phyloP scores from a whole-genome alignment of 2,797 vertebrate genomes.

The Catamblyrhynchus diadema region DNA sequence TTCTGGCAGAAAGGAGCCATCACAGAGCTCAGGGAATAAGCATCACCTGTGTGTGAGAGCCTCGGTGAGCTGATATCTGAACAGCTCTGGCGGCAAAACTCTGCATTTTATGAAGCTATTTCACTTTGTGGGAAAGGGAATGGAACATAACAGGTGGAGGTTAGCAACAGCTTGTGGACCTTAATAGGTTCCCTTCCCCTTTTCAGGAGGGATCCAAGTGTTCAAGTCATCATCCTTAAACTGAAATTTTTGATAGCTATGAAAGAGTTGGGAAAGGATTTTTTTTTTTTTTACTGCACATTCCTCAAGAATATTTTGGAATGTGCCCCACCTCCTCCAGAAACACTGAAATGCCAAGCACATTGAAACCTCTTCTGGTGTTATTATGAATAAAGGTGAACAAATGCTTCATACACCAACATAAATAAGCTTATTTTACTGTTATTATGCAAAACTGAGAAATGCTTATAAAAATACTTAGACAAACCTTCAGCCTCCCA shows the following conservation, averaged over 20 bases:
- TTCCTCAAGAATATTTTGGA: background rate
- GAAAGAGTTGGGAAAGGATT: background rate
- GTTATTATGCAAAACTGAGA: background rate
- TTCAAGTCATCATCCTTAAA: background rate
- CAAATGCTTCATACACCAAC: background rate
- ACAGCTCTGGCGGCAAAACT: background rate
- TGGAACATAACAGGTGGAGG: background rate
- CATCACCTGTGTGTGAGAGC: fast-evolving
- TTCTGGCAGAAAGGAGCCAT: background rate
- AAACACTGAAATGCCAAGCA: background rate
- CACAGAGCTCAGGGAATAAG: background rate
- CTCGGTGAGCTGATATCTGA: fast-evolving
- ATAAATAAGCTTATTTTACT: background rate
- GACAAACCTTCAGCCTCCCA: background rate
- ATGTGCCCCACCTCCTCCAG: background rate
- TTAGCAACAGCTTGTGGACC: background rate
- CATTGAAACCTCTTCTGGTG: background rate
- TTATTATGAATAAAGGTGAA: background rate
- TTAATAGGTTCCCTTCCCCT: background rate
- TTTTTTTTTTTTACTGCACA: background rate
- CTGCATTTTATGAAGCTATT: background rate
- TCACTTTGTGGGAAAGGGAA: background rate
- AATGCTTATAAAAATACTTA: background rate
- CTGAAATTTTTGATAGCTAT: background rate
- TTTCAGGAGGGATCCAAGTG: background rate